These are phyloP conservation scores for Aphidius ervi DNA, from an alignment of 1,140 invertebrate species.

Conservation along the genomic window DNA sequence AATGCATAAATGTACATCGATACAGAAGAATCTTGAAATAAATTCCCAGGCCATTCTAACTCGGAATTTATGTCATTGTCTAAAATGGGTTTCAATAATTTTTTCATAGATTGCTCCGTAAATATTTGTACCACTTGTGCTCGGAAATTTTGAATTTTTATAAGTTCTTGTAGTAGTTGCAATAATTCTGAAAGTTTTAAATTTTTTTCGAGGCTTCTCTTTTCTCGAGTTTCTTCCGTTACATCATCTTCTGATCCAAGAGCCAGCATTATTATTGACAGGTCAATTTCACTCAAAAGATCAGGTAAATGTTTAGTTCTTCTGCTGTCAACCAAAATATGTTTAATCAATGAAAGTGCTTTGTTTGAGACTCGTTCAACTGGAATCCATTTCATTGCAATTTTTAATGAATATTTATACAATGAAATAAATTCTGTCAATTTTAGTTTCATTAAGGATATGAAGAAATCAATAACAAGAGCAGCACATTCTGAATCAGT, in stretches of 20 bases:
- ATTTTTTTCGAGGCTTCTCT: constrained; percentile 29
- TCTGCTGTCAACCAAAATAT: constrained; percentile 37
- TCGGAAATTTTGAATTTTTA: constrained; percentile 39
- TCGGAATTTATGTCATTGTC: constrained; percentile 22
- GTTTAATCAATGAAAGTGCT: constrained; percentile 44
- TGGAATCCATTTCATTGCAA: constrained; percentile 51
- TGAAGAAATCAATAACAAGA: constrained; percentile 54
- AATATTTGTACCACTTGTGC: constrained; percentile 43
- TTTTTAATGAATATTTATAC: constrained; percentile 46
- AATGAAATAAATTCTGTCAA: constrained; percentile 40
- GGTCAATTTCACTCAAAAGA: constrained; percentile 40
- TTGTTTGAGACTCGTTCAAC: constrained; percentile 39
- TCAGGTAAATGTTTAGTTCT: constrained; percentile 28
- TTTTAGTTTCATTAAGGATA: constrained; percentile 48
- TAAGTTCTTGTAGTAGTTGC: constrained; percentile 51
- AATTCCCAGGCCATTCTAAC: constrained; percentile 35
- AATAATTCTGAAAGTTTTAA: constrained; percentile 45
- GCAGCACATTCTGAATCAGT: constrained; percentile 49
- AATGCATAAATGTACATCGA: constrained; percentile 52
- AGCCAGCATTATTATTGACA: constrained; percentile 40
- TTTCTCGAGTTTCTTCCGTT: constrained; percentile 27
- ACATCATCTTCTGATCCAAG: constrained; percentile 33
- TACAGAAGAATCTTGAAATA: constrained; percentile 43
- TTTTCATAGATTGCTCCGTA: constrained; percentile 37
- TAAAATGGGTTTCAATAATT: constrained; percentile 35